phyloP scores from a whole-genome alignment of 2,113 vertebrate species.

The Sylvilagus bachmani region DNA sequence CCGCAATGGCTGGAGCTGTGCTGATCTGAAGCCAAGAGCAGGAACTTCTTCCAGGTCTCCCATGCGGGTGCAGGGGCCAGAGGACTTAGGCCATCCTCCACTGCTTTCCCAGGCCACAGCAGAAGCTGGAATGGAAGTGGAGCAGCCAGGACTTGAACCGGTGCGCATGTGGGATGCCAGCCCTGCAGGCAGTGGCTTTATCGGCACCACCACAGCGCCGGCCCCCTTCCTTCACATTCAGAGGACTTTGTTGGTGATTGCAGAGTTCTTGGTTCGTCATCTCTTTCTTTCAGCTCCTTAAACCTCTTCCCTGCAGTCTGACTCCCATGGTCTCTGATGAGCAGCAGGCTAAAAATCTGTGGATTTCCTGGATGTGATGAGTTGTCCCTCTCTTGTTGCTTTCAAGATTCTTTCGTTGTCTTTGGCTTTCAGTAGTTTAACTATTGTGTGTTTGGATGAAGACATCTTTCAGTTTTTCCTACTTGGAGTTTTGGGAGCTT shows the following conservation, averaged over 20 bases:
- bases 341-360: neutral
- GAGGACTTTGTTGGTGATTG: neutral
- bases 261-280: neutral
- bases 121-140: too few relatives aligned
- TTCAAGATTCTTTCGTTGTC: neutral
- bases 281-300: neutral
- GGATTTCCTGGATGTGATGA: neutral
- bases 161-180: too few relatives aligned
- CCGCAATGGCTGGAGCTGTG: too few relatives aligned
- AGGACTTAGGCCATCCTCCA: too few relatives aligned
- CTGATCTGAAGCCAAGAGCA: too few relatives aligned
- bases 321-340: neutral
- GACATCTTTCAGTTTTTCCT: neutral
- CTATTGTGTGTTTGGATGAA: neutral
- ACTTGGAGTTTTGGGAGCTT: neutral
- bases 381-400: neutral
- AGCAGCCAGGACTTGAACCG: too few relatives aligned
- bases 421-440: slow-evolving; percentile 10
- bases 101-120: too few relatives aligned
- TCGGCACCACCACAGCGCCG: too few relatives aligned
- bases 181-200: too few relatives aligned
- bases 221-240: neutral
- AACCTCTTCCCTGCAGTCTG: neutral
- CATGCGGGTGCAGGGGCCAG: too few relatives aligned
- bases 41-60: too few relatives aligned